Percentiles rank a stretch among this genome's conserved stretches.
phyloP scores from a whole-genome alignment of 2,888 invertebrate species.

The Dynastes hyllus region DNA sequence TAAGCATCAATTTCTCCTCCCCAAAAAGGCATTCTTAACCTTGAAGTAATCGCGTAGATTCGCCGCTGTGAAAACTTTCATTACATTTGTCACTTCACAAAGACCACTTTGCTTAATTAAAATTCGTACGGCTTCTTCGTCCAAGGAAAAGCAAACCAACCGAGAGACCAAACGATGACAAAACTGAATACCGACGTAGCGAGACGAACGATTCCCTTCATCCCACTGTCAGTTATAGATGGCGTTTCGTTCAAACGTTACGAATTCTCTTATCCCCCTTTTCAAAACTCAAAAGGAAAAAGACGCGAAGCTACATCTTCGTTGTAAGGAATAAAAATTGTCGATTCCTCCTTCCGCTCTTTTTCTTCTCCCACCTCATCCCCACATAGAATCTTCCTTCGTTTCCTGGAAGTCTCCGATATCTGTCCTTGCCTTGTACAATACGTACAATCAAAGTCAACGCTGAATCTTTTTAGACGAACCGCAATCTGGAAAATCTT shows the following conservation, averaged over 20 bases:
- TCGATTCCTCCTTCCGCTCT: neutral
- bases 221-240: slow-evolving; percentile 16
- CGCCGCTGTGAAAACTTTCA: no score
- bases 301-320: neutral
- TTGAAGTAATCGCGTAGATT: no score
- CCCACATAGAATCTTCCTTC: neutral
- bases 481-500: slow-evolving; percentile 50
- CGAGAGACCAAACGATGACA: slow-evolving; percentile 25
- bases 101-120: slow-evolving; percentile 48
- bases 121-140: slow-evolving; percentile 18
- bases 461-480: slow-evolving; percentile 32
- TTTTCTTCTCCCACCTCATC: neutral
- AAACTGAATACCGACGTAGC: slow-evolving; percentile 3
- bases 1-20: no score
- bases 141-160: neutral
- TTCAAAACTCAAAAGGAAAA: neutral
- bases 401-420: neutral
- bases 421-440: slow-evolving; percentile 14
- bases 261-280: neutral
- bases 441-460: slow-evolving; percentile 20
- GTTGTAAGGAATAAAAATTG: neutral
- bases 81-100: no score
- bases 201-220: slow-evolving; percentile 2
- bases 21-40: no score
- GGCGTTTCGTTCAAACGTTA: slow-evolving; percentile 2